Percentiles rank a stretch among this genome's conserved stretches.
Conservation (phyloP, 1,140 invertebrate genomes). For the Drosophila kepulauana region DNA sequence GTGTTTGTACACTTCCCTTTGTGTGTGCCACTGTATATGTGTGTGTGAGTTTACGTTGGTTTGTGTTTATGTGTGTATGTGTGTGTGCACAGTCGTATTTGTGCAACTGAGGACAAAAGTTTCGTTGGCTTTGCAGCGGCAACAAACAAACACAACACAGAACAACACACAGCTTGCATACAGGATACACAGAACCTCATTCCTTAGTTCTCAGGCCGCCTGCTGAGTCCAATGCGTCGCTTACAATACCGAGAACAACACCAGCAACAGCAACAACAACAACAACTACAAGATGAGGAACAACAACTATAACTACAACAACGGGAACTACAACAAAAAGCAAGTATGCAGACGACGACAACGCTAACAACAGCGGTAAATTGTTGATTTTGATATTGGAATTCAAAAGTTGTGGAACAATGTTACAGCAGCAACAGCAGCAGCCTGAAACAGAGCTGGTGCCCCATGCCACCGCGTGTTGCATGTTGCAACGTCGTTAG, state of each 20-base stretch:
- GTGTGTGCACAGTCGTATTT: conserved; percentile 70
- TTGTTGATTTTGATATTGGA: conserved; percentile 82
- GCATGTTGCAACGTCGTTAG: conserved; percentile 66
- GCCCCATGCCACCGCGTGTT: conserved; percentile 38
- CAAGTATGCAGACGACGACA: conserved; percentile 54
- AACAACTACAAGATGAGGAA: conserved; percentile 36
- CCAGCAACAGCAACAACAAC: conserved; percentile 28
- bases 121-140: conserved; percentile 79
- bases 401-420: conserved; percentile 71
- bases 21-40: conserved; percentile 11
- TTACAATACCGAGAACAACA: conserved; percentile 39
- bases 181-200: conserved; percentile 7
- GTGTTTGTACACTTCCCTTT: conserved; percentile 69
- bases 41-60: conserved; percentile 30
- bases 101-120: conserved; percentile 81
- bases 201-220: conserved; percentile 9
- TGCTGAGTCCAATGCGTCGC: conserved; percentile 36
- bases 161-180: conserved; percentile 13
- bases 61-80: conserved; percentile 6
- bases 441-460: conserved; percentile 4
- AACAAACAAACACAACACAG: conserved; percentile 72
- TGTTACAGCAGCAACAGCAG: conserved; percentile 40
- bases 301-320: conserved; percentile 36
- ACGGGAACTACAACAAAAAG: conserved; percentile 48
- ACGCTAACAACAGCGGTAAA: conserved; percentile 70